Conservation (phyloP, 2,888 invertebrate species). For the Mythimna vitellina region DNA sequence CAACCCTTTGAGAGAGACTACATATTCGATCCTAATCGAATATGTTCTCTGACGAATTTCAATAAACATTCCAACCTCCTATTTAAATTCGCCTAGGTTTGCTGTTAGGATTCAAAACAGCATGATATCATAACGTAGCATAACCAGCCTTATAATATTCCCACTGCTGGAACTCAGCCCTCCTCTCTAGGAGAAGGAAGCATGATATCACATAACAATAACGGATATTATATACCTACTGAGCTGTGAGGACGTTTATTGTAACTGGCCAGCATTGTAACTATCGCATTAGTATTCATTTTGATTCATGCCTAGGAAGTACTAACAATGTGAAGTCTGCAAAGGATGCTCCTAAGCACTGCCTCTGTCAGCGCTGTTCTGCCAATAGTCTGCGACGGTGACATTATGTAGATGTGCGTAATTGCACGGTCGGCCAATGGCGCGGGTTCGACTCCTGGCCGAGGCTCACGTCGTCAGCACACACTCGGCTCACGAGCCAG, state of each 20-base stretch:
- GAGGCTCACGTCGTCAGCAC: background rate
- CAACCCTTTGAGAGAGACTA: no score
- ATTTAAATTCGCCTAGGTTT: background rate
- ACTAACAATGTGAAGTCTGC: conserved; percentile 6
- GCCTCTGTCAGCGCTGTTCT: conserved; percentile 26
- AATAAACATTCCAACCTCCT: no score
- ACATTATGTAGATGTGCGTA: conserved; percentile 43
- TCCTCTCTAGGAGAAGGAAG: background rate
- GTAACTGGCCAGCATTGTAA: background rate
- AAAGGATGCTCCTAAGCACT: background rate
- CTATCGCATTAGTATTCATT: conserved; percentile 36
- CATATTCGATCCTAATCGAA: no score
- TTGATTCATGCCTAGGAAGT: conserved; percentile 3
- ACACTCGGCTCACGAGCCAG: conserved; percentile 5
- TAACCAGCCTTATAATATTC: no score
- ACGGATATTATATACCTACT: background rate
- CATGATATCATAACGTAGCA: no score
- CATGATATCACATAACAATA: background rate
- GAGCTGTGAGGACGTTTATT: background rate
- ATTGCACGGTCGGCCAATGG: conserved; percentile 50
- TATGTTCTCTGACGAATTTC: no score
- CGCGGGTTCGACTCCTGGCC: conserved; percentile 10
- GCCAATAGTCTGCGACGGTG: conserved; percentile 23
- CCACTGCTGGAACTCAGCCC: no score
- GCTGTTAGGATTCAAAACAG: background rate